Evolutionary conservation across 2,113 vertebrate genomes (phyloP), one percentile per base, ranked within the genome.

Genomic region (Lutjanus erythropterus): DNA sequence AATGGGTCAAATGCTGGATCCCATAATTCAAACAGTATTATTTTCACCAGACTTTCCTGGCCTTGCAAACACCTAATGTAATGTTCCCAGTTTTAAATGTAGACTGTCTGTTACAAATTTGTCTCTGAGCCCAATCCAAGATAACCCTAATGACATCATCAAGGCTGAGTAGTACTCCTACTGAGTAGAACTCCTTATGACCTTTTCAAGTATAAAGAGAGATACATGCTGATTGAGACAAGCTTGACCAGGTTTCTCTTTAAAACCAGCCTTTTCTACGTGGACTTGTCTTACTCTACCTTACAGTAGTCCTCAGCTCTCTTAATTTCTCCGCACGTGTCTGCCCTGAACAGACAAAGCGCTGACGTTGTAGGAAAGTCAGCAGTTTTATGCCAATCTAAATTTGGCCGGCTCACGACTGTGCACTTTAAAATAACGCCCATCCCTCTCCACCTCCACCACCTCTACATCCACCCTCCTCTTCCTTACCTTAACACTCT

Each of bases 311-410:
- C 29, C 52, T 52, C 2, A 0, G 5, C 19, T 42, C n/a, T 69
- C 55, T 80, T 66, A 3, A 70, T 82, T 77, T 61, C 61, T 80
- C 71, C 7, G 15, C 69, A 46, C 1, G 0, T 53, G 39, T 69
- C 59, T 49, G 42, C 75, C 53, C 56, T 15, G 35, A 65, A 31
- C 41, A 65, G 58, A 86, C 78, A 61, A 88, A 87, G 44, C 11
- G 86, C 89, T 91, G 88, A 92, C 29, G 12, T 15, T 41, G 75
- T 37, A 78, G 66, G 66, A 82, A 80, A 50, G 75, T 91, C 83
- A 86, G 89, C 88, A 81, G 74, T 91, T 84, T 78, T 61, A 60
- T 71, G 46, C 62, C 78, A 52, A 71, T 84, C 85, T 90, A 90
- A 86, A 90, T 88, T 70, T 90, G 85, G 77, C 83, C 50, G 18